Percentiles rank a stretch among this genome's conserved stretches.
phyloP scores from a whole-genome alignment of 2,113 vertebrate genomes.

The Limanda limanda region DNA sequence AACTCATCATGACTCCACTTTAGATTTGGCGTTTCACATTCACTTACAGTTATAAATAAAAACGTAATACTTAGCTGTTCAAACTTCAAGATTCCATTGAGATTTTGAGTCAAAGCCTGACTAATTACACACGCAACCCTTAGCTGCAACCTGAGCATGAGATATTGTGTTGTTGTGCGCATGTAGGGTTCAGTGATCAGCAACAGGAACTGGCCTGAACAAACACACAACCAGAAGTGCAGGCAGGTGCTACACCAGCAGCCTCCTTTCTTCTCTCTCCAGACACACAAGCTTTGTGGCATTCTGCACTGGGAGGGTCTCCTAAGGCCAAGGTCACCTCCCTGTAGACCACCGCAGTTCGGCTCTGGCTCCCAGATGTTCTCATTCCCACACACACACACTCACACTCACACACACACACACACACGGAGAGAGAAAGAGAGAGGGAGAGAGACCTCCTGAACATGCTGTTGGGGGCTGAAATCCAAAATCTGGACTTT shows the following conservation, averaged over 20 bases:
- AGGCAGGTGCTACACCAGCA: constrained; percentile 84
- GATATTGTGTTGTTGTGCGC: constrained; percentile 6
- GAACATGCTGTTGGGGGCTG: background rate
- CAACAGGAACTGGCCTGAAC: constrained; percentile 82
- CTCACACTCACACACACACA: too few species aligned
- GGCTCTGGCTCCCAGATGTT: constrained; percentile 88
- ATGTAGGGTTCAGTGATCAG: constrained; percentile 71
- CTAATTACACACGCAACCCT: background rate
- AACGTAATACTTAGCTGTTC: background rate
- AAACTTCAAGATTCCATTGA: background rate
- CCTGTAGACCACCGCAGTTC: constrained; percentile 85
- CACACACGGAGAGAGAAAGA: background rate
- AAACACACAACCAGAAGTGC: constrained; percentile 82
- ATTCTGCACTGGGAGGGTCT: constrained; percentile 78
- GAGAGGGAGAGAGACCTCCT: constrained; percentile 21
- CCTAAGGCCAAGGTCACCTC: constrained; percentile 83
- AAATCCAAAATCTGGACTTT: constrained; percentile 49
- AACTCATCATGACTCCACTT: background rate
- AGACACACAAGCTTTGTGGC: constrained; percentile 76
- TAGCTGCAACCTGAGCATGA: constrained; percentile 4
- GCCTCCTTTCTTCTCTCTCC: constrained; percentile 54
- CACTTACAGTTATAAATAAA: background rate
- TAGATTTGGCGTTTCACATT: background rate
- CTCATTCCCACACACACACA: constrained; percentile 30
- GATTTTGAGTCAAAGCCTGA: background rate